Evolutionary conservation across 2,888 invertebrate species (phyloP), one percentile per base, ranked within the genome.

Genomic region (Sympetrum striolatum): DNA sequence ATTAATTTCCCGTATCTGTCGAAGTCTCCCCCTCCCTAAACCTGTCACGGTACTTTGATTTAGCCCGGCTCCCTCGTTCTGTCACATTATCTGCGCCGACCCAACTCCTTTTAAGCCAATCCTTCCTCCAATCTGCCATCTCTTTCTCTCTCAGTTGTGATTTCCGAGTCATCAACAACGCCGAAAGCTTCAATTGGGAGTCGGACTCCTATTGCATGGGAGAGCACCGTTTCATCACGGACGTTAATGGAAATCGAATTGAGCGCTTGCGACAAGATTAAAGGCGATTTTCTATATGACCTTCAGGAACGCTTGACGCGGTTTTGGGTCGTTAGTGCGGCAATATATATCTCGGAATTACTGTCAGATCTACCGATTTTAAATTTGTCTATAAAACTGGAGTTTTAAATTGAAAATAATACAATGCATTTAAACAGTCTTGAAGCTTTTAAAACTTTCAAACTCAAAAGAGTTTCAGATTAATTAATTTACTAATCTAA

Each of bases 1-100:
- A 86, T 86, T 86, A 86, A 86, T 86, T 60, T 37, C 86, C 86
- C 35, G 60, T 86, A 64, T 35, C 86, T 86, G 86, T 86, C 86
- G 86, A 86, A 86, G 37, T 86, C 86, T 86, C 82, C 35, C 48
- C 39, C 81, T 39, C 31, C 48, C 81, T 12, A 31, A 48, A 31
- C 73, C 25, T 73, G 73, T 73, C 73, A 73, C 73, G 73, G 73
- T 73, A 31, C 73, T 73, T n/a, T 73, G 73, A 73, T 73, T 73
- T 73, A 73, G 31, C 73, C 73, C n/a, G 22, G 22, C 64, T 35
- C 53, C 25, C 44, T 48, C 82, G n/a, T 53, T 58, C 82, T n/a
- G 53, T 35, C 82, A 58, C 14, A 58, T n/a, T 44, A 80, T 39
- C 37, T 39, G 44, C 81, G 48, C n/a, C 44, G 25, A 48, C 39